Percentiles rank a stretch among this genome's conserved stretches.
phyloP scores from a whole-genome alignment of 1,140 invertebrate species.

The Schlechtendalia chinensis region DNA sequence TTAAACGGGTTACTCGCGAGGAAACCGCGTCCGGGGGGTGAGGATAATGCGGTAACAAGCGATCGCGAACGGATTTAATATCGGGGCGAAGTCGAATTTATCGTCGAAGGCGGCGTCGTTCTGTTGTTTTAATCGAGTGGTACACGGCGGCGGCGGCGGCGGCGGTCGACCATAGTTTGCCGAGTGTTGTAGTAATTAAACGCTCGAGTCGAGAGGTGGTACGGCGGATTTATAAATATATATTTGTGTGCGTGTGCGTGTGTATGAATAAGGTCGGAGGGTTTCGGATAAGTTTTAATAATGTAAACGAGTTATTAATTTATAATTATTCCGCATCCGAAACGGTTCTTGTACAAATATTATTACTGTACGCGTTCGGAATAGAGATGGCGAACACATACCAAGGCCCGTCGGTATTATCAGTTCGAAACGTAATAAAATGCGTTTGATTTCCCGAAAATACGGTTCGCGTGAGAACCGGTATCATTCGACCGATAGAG shows the following conservation, averaged over 20 bases:
- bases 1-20: background rate
- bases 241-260: no score
- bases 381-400: no score
- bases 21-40: background rate
- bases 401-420: no score
- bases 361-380: no score
- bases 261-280: background rate
- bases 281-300: constrained; percentile 9
- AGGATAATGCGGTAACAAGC: background rate
- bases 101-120: background rate
- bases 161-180: constrained; percentile 4
- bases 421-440: no score
- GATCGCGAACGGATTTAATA: background rate
- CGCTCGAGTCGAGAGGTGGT: background rate
- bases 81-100: background rate
- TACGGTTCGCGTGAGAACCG: no score
- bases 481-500: no score
- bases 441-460: no score
- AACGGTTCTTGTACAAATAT: background rate
- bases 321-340: background rate
- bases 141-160: background rate
- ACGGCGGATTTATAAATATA: no score
- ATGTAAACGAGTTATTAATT: constrained; percentile 7
- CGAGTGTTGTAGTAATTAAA: constrained; percentile 14
- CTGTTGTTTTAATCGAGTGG: background rate